phyloP scores from a whole-genome alignment of 2,113 vertebrate genomes.

The Lophius piscatorius region DNA sequence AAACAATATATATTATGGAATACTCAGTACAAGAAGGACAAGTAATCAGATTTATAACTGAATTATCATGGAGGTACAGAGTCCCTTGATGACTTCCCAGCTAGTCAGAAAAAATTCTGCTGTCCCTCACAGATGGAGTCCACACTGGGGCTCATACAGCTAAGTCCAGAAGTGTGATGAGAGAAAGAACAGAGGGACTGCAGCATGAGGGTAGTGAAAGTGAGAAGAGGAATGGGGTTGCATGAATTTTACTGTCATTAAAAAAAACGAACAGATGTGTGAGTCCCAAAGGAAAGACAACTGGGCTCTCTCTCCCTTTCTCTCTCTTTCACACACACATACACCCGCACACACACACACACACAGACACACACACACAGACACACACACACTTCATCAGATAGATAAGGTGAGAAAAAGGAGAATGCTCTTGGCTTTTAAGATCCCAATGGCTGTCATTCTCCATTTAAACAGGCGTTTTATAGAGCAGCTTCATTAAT shows the following conservation, averaged over 20 bases:
- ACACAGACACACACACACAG: conserved; percentile 3
- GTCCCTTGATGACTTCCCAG: conserved; percentile 27
- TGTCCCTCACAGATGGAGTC: conserved; percentile 76
- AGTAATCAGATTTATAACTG: conserved; percentile 7
- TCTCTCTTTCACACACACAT: conserved; percentile 4
- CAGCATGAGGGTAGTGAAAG: conserved; percentile 48
- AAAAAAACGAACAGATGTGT: conserved; percentile 91
- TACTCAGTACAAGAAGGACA: background rate
- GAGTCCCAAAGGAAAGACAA: conserved; percentile 90
- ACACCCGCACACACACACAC: too few species aligned
- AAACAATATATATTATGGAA: background rate
- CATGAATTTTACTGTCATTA: conserved; percentile 89
- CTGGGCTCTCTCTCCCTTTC: conserved; percentile 71
- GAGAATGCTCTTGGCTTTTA: conserved; percentile 76
- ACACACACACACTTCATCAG: conserved; percentile 53
- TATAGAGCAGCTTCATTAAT: conserved; percentile 83
- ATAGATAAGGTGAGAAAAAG: conserved; percentile 69
- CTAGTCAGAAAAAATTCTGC: conserved; percentile 47
- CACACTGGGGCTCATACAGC: conserved; percentile 68
- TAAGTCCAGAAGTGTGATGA: conserved; percentile 81
- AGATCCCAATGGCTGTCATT: conserved; percentile 78
- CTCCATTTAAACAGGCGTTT: conserved; percentile 83
- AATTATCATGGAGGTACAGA: conserved; percentile 24
- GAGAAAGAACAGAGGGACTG: conserved; percentile 68
- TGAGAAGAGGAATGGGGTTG: conserved; percentile 76